A percentile compares a stretch with the other conserved stretches of the same genome.
Evolutionary conservation across 2,113 vertebrate species (phyloP).

Genomic region (Lipotes vexillifer): DNA sequence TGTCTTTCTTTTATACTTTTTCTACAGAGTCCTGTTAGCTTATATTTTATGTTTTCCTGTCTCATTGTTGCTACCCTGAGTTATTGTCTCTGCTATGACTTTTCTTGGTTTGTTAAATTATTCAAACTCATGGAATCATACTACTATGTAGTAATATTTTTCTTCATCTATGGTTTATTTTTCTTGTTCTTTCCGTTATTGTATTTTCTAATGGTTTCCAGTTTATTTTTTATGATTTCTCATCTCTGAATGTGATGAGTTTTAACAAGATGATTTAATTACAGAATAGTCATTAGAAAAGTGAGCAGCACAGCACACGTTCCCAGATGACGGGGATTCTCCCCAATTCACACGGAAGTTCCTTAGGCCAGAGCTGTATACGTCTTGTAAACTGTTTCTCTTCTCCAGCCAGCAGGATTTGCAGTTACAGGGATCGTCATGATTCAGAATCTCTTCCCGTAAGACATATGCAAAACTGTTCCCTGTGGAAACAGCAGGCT

Average conservation of each 20-base stretch:
- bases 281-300: not conserved
- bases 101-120: conserved; percentile 8
- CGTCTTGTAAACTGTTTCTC: not conserved
- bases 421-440: not conserved
- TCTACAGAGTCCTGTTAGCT: not conserved
- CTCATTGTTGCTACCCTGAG: not conserved
- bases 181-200: not conserved
- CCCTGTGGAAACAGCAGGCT: not conserved
- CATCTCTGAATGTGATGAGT: not conserved
- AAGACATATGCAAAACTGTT: not conserved
- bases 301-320: not conserved
- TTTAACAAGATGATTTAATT: not conserved
- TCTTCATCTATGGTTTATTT: not conserved
- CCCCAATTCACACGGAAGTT: not conserved
- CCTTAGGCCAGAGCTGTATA: not conserved
- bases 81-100: not conserved
- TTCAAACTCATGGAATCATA: not conserved
- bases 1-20: not conserved
- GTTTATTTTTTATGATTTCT: not conserved
- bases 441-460: not conserved
- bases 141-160: not conserved
- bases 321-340: not conserved
- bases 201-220: not conserved
- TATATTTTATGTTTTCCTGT: not conserved
- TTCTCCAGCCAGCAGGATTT: not conserved